Conservation (phyloP, 2,888 invertebrate genomes). For the Drosophila siamana region DNA sequence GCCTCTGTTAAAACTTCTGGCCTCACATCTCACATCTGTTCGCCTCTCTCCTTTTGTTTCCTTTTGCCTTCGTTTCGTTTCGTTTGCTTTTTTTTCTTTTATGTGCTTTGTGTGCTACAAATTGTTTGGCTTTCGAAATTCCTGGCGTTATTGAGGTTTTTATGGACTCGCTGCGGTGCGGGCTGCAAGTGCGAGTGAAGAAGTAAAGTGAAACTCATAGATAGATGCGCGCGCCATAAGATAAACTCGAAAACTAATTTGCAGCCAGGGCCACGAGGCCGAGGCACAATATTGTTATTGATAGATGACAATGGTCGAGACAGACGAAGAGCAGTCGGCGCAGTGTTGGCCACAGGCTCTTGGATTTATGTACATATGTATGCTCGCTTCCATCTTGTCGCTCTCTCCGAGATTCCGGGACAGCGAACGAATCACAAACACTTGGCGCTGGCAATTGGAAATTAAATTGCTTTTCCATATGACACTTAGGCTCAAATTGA, state of each 20-base stretch:
- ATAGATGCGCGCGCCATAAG: slow-evolving; percentile 39
- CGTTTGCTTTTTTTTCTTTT: slow-evolving; percentile 31
- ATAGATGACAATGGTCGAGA: slow-evolving; percentile 62
- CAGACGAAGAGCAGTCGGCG: too few relatives aligned
- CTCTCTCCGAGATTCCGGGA: slow-evolving; percentile 3
- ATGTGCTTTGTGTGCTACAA: slow-evolving; percentile 74
- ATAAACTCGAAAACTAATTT: slow-evolving; percentile 74
- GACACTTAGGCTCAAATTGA: slow-evolving; percentile 67
- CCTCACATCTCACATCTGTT: background rate
- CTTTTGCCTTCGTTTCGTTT: slow-evolving; percentile 6
- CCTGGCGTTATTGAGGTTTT: slow-evolving; percentile 71
- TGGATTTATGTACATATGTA: slow-evolving; percentile 63
- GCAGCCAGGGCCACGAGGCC: slow-evolving; percentile 54
- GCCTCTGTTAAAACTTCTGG: slow-evolving; percentile 23
- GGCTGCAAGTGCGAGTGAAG: slow-evolving; percentile 29
- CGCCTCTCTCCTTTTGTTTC: background rate
- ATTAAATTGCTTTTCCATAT: slow-evolving; percentile 70
- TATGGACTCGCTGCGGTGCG: slow-evolving; percentile 52
- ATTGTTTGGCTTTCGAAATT: slow-evolving; percentile 77
- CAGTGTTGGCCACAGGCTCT: too few relatives aligned
- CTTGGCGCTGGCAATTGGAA: slow-evolving; percentile 58
- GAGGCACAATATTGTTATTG: slow-evolving; percentile 73
- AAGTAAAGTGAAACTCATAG: slow-evolving; percentile 39
- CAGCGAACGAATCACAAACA: slow-evolving; percentile 18
- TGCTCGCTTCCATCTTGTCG: background rate